A percentile compares a stretch with the other conserved stretches of the same genome.
These are phyloP conservation scores for Dromas ardeola DNA, from an alignment of 2,113 vertebrate species.

Conservation along the genomic window DNA sequence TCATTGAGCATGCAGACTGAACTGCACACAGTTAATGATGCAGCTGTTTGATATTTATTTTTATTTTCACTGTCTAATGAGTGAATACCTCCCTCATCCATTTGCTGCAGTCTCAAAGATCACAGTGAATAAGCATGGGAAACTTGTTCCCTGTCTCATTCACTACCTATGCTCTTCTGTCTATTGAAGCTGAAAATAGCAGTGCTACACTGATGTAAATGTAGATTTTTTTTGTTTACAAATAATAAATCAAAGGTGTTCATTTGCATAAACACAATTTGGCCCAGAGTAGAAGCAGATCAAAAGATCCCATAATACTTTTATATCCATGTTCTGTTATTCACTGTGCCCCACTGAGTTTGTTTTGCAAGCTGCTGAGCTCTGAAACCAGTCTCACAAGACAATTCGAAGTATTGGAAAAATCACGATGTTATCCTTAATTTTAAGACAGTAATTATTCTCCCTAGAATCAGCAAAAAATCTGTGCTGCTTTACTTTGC, in stretches of 20 bases:
- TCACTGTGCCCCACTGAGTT: neutral
- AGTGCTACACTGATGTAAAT: neutral
- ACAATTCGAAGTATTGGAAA: neutral
- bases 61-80: conserved; percentile 14
- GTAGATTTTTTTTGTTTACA: neutral
- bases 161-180: neutral
- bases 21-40: neutral
- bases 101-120: neutral
- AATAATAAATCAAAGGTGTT: neutral
- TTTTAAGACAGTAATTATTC: neutral
- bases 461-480: neutral
- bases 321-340: neutral
- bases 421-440: neutral
- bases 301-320: neutral
- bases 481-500: neutral
- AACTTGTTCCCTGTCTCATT: neutral
- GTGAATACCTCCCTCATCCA: neutral
- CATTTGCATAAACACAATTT: neutral
- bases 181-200: neutral
- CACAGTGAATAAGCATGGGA: neutral
- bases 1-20: conserved; percentile 19
- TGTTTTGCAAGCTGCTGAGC: neutral
- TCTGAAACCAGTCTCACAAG: neutral
- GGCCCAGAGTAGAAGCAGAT: neutral
- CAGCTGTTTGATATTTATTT: conserved; percentile 38